Evolutionary conservation across 2,797 vertebrate genomes (phyloP).

Genomic region (Salmo trutta): DNA sequence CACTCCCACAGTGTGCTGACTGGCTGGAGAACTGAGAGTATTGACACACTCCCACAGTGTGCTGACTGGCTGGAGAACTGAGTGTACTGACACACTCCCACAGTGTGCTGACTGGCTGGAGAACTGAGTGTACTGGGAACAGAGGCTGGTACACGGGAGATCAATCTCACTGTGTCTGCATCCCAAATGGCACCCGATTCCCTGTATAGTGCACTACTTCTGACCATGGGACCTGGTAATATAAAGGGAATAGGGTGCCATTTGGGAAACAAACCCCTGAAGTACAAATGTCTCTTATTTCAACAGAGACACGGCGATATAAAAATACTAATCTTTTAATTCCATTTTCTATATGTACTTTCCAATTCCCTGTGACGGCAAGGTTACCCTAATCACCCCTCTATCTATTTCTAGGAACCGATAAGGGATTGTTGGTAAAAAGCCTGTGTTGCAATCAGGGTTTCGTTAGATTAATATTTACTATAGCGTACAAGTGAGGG

Average conservation of each 20-base stretch:
- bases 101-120: no score
- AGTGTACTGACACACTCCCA: no score
- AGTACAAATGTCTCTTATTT: not conserved
- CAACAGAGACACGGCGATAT: not conserved
- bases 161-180: no score
- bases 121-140: not conserved
- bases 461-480: not conserved
- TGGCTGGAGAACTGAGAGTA: no score
- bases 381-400: not conserved
- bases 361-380: not conserved
- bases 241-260: no score
- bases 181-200: no score
- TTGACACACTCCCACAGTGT: no score
- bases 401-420: not conserved
- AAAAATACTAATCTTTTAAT: no score
- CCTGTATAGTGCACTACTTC: no score
- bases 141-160: not conserved
- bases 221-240: no score
- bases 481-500: not conserved
- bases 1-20: no score
- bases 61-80: no score
- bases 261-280: not conserved
- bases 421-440: not conserved
- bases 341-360: not conserved
- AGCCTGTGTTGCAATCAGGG: not conserved